Evolutionary conservation across 2,113 vertebrate species (phyloP).

Genomic region (Corynorhinus townsendii): DNA sequence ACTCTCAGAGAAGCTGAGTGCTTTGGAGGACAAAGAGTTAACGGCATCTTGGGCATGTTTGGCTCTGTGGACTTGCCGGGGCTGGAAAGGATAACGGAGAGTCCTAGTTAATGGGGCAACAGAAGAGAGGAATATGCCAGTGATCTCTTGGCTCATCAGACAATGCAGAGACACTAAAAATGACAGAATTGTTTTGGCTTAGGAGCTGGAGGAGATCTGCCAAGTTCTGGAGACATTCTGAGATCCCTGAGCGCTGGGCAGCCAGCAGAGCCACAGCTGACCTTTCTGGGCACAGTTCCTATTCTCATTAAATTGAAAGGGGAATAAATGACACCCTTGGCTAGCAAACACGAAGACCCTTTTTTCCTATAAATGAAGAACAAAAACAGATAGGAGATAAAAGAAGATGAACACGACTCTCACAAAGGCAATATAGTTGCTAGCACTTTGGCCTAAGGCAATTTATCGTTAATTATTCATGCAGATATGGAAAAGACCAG

Average conservation of each 20-base stretch:
- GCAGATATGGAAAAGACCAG: background rate
- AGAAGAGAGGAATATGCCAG: background rate
- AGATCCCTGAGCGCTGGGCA: background rate
- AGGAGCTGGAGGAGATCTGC: background rate
- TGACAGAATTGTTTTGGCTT: constrained; percentile 28
- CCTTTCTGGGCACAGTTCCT: background rate
- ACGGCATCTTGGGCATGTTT: background rate
- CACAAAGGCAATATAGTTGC: background rate
- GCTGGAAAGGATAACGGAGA: background rate
- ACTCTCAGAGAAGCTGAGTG: background rate
- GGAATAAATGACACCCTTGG: background rate
- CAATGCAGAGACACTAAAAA: background rate
- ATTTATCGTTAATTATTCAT: background rate
- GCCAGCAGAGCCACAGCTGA: background rate
- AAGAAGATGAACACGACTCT: background rate
- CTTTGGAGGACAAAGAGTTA: background rate
- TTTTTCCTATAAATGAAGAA: background rate
- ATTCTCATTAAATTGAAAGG: background rate
- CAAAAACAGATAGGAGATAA: background rate
- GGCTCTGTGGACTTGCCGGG: background rate
- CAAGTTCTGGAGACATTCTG: background rate
- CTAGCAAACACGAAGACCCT: background rate
- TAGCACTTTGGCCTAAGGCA: background rate
- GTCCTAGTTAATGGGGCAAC: background rate
- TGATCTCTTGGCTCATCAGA: background rate